Base-by-base conservation (phyloP, 2,797 vertebrate species). In the Capromys pilorides region DNA sequence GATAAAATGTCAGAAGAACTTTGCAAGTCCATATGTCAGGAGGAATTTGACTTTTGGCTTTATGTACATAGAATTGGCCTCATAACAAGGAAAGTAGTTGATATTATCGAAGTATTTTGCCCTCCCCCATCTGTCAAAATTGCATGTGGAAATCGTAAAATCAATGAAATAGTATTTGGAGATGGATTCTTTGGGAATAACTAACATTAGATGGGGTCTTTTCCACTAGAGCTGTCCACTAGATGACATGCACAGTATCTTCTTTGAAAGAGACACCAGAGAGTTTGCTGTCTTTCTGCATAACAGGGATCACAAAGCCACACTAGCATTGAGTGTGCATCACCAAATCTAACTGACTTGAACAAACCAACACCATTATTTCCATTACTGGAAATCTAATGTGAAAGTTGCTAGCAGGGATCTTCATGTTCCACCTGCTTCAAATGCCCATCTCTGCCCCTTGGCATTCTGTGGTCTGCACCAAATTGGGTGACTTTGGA, bases 1-100 rank as follows among this genome's bases (percentile, higher is more conserved):
- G 45, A 86, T 93, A 89, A 93, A 80, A 78, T 61, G 71, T 96
- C 94, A 94, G 33, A 78, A 92, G 22, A 54, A 75, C 71, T 90
- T 90, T 91, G 16, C 49, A 51, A 45, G 21, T 83, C 31, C 18
- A 73, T 71, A 9, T 66, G 39, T 67, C 69, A 66, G n/a, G 54
- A 84, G 7, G n/a, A 90, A 92, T 79, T 87, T 83, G 77, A 88
- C 5, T 92, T 86, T 85, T 62, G 61, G 57, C 31, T 93, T 93
- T 82, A 57, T 14, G 21, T 59, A 91, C 22, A 69, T 66, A 54
- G 26, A 81, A 39, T 94, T 13, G 51, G 5, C 3, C 1, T 33
- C 66, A 51, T 12, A 49, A 13, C 1, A 13, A n/a, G 11, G 26
- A 64, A 73, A 21, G 24, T 51, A n/a, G 90, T 67, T 39, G 28